These are phyloP conservation scores for Euglossa dilemma DNA, from an alignment of 1,140 invertebrate genomes.

Conservation along the genomic window DNA sequence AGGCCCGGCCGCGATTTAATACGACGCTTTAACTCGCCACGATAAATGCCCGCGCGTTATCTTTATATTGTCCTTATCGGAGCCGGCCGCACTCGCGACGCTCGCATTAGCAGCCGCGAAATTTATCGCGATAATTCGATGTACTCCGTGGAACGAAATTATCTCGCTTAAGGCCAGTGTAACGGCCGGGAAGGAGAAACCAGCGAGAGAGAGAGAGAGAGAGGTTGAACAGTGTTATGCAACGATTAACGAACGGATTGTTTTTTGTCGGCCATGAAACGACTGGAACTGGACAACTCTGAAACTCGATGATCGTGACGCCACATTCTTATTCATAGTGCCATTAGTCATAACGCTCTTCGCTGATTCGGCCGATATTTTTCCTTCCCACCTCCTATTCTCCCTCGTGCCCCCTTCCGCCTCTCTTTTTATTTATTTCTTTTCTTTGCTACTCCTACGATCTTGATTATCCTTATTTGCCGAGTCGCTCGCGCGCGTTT, in stretches of 20 bases:
- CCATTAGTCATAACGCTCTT: conserved; percentile 23
- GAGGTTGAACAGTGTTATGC: not conserved
- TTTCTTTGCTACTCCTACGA: not conserved
- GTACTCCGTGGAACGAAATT: not conserved
- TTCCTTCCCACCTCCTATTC: not conserved
- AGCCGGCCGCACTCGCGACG: not conserved
- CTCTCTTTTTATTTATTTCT: not conserved
- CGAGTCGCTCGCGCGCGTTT: not conserved
- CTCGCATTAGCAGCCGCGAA: conserved; percentile 5
- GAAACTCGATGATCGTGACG: conserved; percentile 19
- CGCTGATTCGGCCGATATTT: conserved; percentile 30
- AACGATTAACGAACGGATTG: not conserved
- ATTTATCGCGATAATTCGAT: conserved; percentile 14
- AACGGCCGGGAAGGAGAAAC: too few relatives aligned
- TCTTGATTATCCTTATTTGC: conserved; percentile 40
- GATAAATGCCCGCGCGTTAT: conserved; percentile 25
- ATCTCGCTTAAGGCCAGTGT: not conserved
- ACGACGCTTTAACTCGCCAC: conserved; percentile 13
- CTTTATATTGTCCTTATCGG: conserved; percentile 34
- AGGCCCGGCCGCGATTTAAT: conserved; percentile 30
- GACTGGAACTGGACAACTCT: not conserved
- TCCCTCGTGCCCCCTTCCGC: too few relatives aligned
- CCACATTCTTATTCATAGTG: conserved; percentile 33
- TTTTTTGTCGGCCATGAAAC: not conserved
- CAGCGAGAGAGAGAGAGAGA: not conserved